Evolutionary conservation across 2,797 vertebrate genomes (phyloP).

Genomic region (Echiichthys vipera): DNA sequence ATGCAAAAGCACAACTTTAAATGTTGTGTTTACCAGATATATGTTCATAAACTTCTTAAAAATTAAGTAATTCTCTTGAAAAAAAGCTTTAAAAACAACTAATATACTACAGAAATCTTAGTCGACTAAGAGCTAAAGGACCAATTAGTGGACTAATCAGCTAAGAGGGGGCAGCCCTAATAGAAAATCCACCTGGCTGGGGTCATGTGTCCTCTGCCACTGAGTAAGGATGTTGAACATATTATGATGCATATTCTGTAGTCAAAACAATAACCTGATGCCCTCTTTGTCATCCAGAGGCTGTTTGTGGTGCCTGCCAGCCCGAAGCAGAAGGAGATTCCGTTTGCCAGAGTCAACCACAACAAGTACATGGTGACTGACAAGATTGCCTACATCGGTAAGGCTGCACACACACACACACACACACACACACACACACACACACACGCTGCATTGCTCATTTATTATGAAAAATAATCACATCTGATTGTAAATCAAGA

Average conservation of each 20-base stretch:
- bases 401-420: slow-evolving; percentile 25
- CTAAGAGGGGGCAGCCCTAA: too few relatives aligned
- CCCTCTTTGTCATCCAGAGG: slow-evolving; percentile 76
- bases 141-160: too few relatives aligned
- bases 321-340: slow-evolving; percentile 86
- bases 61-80: too few relatives aligned
- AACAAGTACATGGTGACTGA: slow-evolving; percentile 98
- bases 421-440: not conserved
- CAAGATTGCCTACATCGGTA: slow-evolving; percentile 90
- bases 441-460: not conserved
- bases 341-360: slow-evolving; percentile 93
- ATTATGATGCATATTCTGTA: fast-evolving
- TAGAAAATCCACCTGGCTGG: too few relatives aligned
- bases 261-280: not conserved
- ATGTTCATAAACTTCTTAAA: too few relatives aligned
- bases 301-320: slow-evolving; percentile 89
- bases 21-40: too few relatives aligned
- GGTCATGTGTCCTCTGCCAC: not conserved
- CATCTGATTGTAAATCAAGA: not conserved
- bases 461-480: not conserved
- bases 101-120: not conserved
- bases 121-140: too few relatives aligned
- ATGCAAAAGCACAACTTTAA: too few relatives aligned
- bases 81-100: not conserved
- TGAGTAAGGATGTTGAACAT: not conserved